Evolutionary conservation across 1,140 invertebrate species (phyloP), one percentile per base, ranked within the genome.

Genomic region (Sycobia sp.): DNA sequence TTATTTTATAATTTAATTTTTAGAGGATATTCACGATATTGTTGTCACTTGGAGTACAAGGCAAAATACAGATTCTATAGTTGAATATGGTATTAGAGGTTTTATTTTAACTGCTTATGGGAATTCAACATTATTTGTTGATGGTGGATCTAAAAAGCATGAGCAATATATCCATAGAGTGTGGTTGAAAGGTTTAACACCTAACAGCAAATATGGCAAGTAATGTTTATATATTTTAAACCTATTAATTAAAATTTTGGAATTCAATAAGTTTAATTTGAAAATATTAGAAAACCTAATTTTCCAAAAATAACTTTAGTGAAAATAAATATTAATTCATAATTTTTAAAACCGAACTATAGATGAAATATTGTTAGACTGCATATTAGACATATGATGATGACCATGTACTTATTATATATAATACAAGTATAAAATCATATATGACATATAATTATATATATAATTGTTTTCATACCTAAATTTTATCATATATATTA

Each of bases 31-130:
- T 20, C 84, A 82, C 65, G 85, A 93, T 67, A 91, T 95, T 77
- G 84, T 93, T 38, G 89, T 97, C 16, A 97, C 94, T 55, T 98
- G 95, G 95, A 90, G 88, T 1, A 97, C 95, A 29, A 85, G 87
- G 65, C 85, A 89, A 68, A 78, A 89, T 67, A 90, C 93, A 4
- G 80, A 85, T 70, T 89, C 91, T 0, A 68, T 87, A 29, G 93
- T 94, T 18, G 86, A 92, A 74, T 97, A 91, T 82, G 93, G 92
- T 1, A 84, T 86, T 38, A 79, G 75, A 14, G 84, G 78, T 14
- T 79, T 89, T 50, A 77, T 83, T 41, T 68, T 85, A 27, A 76
- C 70, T 49, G 86, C 84, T 0, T 67, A 67, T 13, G 94, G 93
- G 34, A 82, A 66, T 50, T 83, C 85, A 13, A 87, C 76, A 2